Evolutionary conservation across 1,140 invertebrate species (phyloP).

Genomic region (Saccostrea echinata): DNA sequence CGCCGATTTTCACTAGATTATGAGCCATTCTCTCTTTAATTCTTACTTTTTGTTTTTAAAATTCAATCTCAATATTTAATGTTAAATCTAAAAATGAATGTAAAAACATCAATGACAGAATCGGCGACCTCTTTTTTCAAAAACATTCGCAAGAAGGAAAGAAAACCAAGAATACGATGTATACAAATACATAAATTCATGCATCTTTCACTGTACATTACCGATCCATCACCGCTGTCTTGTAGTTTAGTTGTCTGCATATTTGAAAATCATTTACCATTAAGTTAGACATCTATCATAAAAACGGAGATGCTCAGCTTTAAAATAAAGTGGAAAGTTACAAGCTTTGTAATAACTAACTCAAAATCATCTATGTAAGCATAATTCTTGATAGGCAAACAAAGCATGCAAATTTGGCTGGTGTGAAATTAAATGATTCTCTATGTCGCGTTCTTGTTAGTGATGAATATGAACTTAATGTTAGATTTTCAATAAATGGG

Average conservation of each 20-base stretch:
- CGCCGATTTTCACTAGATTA: not conserved
- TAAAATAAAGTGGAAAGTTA: not conserved
- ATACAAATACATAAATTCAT: not conserved
- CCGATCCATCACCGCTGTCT: not conserved
- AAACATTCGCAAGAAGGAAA: not conserved
- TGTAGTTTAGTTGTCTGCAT: constrained; percentile 23
- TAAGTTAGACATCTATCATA: constrained; percentile 20
- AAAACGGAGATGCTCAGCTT: not conserved
- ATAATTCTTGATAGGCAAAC: not conserved
- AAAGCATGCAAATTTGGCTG: constrained; percentile 13
- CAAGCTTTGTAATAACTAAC: not conserved
- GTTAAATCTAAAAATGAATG: too few species aligned
- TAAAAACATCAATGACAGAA: not conserved
- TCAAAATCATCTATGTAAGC: constrained; percentile 9
- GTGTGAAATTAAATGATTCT: not conserved
- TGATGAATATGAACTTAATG: not conserved
- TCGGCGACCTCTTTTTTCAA: not conserved
- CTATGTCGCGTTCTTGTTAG: constrained; percentile 9
- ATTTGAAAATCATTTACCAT: constrained; percentile 35
- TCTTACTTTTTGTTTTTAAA: too few species aligned
- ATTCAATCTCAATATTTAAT: too few species aligned
- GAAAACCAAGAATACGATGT: not conserved
- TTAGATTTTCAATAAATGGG: not conserved
- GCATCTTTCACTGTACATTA: constrained; percentile 2
- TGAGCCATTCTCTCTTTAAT: too few species aligned